A percentile compares a stretch with the other conserved stretches of the same genome.
These are phyloP conservation scores for Etia nguti DNA, from an alignment of 2,113 vertebrate species.

Conservation along the genomic window DNA sequence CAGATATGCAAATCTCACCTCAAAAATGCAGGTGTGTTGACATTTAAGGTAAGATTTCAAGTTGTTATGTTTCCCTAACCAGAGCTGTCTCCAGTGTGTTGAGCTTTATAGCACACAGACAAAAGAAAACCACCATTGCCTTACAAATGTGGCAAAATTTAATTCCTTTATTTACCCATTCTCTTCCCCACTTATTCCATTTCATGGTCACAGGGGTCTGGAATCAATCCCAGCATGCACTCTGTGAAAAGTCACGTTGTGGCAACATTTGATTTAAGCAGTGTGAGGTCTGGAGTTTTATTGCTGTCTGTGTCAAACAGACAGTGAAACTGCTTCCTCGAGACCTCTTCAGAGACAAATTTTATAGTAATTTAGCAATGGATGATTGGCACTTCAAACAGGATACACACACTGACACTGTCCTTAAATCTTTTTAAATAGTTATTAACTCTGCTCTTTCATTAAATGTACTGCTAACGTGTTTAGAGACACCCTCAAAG, in stretches of 20 bases:
- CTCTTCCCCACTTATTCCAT: constrained; percentile 1
- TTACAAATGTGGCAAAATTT: constrained; percentile 3
- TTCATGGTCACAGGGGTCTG: constrained; percentile 13
- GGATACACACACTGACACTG: not conserved
- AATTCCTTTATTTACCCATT: constrained; percentile 5
- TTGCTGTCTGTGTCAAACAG: constrained; percentile 30
- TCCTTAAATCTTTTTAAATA: not conserved
- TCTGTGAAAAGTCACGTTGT: constrained; percentile 8
- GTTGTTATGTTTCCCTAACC: not conserved
- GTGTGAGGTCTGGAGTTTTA: constrained; percentile 33
- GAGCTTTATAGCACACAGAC: not conserved
- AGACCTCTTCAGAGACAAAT: not conserved
- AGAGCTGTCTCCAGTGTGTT: not conserved
- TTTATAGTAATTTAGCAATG: not conserved
- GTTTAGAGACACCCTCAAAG: not conserved
- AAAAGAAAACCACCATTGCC: not conserved
- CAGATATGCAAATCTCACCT: not conserved
- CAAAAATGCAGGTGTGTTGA: not conserved
- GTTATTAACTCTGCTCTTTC: not conserved
- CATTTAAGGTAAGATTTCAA: not conserved
- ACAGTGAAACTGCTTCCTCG: constrained; percentile 3
- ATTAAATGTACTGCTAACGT: not conserved
- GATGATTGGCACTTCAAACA: not conserved
- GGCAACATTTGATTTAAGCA: constrained; percentile 45
- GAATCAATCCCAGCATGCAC: constrained; percentile 2